Evolutionary conservation across 1,140 invertebrate species (phyloP).

Genomic region (Halesus radiatus): DNA sequence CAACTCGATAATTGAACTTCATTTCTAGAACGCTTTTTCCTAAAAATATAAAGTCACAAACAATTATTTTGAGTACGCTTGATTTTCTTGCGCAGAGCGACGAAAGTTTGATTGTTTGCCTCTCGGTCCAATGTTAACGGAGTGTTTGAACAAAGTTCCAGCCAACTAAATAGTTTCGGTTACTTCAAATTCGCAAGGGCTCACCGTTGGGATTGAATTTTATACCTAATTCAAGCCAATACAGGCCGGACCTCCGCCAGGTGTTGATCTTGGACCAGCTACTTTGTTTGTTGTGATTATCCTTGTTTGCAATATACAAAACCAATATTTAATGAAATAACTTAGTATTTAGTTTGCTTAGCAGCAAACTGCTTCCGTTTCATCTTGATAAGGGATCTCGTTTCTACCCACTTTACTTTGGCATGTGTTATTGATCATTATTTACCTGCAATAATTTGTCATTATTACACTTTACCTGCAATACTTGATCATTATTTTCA

Average conservation of each 20-base stretch:
- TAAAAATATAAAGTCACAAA: no score
- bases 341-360: background rate
- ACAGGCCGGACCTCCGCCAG: constrained; percentile 3
- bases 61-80: background rate
- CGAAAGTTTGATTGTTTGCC: constrained; percentile 26
- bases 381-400: no score
- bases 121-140: constrained; percentile 15
- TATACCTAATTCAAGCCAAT: constrained; percentile 46
- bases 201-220: constrained; percentile 36
- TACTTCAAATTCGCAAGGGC: constrained; percentile 32
- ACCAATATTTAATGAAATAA: constrained; percentile 18
- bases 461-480: no score
- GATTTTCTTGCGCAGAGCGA: background rate
- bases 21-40: no score
- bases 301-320: constrained; percentile 13
- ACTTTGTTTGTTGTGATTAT: constrained; percentile 26
- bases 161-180: constrained; percentile 30
- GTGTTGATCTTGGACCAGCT: constrained; percentile 22
- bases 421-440: no score
- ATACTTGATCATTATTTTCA: no score
- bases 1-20: no score
- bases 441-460: no score
- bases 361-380: no score
- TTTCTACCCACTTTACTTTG: no score
- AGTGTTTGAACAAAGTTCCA: constrained; percentile 39